phyloP scores from a whole-genome alignment of 2,888 invertebrate species.

The Argyresthia albistria region DNA sequence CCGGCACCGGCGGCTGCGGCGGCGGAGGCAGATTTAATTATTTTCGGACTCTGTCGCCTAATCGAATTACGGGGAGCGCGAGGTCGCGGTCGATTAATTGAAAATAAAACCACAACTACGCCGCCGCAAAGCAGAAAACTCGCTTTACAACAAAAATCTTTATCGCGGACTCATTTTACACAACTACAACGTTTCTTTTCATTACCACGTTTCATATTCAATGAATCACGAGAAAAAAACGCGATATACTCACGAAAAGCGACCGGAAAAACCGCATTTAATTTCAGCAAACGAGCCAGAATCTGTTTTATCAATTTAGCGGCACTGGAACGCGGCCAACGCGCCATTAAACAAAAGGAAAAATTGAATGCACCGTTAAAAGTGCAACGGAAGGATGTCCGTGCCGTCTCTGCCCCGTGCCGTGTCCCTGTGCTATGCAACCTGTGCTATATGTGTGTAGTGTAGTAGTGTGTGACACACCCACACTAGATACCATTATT shows the following conservation, averaged over 20 bases:
- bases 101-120: constrained; percentile 19
- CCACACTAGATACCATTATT: no score
- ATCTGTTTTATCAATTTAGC: constrained; percentile 13
- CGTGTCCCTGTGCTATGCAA: no score
- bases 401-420: constrained; percentile 7
- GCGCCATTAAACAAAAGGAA: constrained; percentile 3
- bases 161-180: no score
- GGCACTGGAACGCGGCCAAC: constrained; percentile 9
- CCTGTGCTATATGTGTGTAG: no score
- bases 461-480: no score
- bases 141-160: no score
- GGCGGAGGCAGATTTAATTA: constrained; percentile 14
- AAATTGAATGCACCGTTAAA: constrained; percentile 15
- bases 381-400: constrained; percentile 11
- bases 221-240: neutral
- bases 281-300: constrained; percentile 10
- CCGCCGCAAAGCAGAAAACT: neutral
- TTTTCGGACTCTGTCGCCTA: constrained; percentile 21
- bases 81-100: constrained; percentile 19
- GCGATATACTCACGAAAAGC: neutral
- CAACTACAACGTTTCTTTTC: neutral
- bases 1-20: neutral
- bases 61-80: constrained; percentile 19
- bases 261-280: constrained; percentile 6
- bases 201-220: neutral